Conservation (phyloP, 2,113 vertebrate genomes). For the Mohoua ochrocephala region DNA sequence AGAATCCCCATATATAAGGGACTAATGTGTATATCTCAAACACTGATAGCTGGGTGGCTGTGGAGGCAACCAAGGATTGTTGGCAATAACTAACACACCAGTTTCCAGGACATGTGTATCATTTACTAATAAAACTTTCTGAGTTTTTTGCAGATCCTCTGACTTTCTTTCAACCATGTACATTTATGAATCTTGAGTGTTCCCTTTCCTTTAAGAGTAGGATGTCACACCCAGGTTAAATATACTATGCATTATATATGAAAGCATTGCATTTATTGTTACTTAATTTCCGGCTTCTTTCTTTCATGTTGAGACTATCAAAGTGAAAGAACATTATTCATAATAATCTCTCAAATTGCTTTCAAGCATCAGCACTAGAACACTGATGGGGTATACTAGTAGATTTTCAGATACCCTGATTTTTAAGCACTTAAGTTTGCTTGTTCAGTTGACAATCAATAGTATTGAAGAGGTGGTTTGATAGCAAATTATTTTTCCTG, state of each 20-base stretch:
- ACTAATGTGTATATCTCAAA: background rate
- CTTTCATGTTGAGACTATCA: background rate
- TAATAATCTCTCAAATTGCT: background rate
- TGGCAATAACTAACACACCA: background rate
- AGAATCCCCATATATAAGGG: no score
- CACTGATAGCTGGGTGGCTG: background rate
- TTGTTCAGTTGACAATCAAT: background rate
- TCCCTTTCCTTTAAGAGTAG: background rate
- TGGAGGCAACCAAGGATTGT: background rate
- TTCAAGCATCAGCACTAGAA: background rate
- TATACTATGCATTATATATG: background rate
- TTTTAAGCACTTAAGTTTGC: background rate
- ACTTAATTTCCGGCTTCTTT: background rate
- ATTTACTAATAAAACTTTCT: background rate
- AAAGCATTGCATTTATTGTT: background rate
- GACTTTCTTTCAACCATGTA: background rate
- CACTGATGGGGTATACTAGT: background rate
- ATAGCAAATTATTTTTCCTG: background rate
- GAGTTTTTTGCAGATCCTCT: background rate
- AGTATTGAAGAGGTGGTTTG: background rate
- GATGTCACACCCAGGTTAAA: background rate
- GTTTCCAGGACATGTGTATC: background rate
- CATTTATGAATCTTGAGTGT: no score
- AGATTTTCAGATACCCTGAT: background rate
- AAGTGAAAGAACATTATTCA: background rate